phyloP scores from a whole-genome alignment of 1,140 invertebrate genomes.

The Coenobita brevimanus region DNA sequence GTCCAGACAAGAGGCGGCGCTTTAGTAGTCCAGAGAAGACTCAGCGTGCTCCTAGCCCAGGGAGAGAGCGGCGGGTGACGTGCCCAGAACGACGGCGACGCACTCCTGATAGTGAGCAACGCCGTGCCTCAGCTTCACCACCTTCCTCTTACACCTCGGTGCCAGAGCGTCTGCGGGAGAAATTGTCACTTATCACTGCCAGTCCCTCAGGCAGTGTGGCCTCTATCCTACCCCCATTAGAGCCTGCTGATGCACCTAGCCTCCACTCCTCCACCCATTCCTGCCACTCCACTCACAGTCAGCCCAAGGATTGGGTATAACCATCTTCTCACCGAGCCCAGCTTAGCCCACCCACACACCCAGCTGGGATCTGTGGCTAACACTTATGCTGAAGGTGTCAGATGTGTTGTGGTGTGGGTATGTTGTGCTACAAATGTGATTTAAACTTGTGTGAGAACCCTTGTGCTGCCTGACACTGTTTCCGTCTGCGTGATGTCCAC shows the following conservation, averaged over 20 bases:
- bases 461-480: no score
- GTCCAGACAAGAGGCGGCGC: conserved; percentile 61
- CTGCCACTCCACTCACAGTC: conserved; percentile 39
- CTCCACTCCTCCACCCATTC: conserved; percentile 60
- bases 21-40: conserved; percentile 69
- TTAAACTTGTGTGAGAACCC: no score
- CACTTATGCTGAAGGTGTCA: no score
- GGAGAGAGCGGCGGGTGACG: conserved; percentile 30
- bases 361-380: no score
- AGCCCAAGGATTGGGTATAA: conserved; percentile 63
- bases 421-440: no score
- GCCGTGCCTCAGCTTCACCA: conserved; percentile 52
- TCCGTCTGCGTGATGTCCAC: no score
- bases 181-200: conserved; percentile 65
- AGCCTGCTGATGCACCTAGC: conserved; percentile 61
- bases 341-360: no score
- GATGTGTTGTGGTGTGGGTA: no score
- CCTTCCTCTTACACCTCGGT: conserved; percentile 62
- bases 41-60: conserved; percentile 25
- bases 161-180: conserved; percentile 63
- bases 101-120: conserved; percentile 21
- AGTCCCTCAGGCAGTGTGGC: conserved; percentile 62
- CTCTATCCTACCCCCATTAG: conserved; percentile 63
- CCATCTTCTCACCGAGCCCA: background rate
- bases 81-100: conserved; percentile 41